A percentile compares a stretch with the other conserved stretches of the same genome.
phyloP scores from a whole-genome alignment of 2,888 invertebrate genomes.

The Lepeophtheirus nordmannii region DNA sequence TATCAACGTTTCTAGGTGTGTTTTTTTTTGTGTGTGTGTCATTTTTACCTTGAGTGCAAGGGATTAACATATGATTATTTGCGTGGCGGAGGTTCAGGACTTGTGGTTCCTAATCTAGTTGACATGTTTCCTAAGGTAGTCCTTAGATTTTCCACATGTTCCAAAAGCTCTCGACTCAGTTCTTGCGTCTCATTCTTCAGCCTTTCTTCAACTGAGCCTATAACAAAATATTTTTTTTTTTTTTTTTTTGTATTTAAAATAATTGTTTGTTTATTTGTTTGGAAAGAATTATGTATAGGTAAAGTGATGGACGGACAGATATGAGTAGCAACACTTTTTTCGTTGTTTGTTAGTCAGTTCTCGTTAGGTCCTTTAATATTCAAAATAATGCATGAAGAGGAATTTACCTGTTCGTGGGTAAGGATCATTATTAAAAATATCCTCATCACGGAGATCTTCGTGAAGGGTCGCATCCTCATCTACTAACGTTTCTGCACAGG shows the following conservation, averaged over 20 bases:
- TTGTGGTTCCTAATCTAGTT: conserved; percentile 15
- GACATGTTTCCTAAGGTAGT: conserved; percentile 21
- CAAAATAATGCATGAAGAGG: no score
- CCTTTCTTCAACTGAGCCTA: conserved; percentile 8
- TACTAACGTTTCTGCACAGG: conserved; percentile 10
- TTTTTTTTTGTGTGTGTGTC: no score
- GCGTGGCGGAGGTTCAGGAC: conserved; percentile 7
- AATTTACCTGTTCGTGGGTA: neutral
- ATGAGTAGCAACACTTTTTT: neutral
- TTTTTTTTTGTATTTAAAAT: no score
- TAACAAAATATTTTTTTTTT: neutral
- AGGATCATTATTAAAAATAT: neutral
- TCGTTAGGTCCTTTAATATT: neutral
- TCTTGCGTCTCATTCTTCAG: conserved; percentile 19
- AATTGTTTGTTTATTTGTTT: neutral
- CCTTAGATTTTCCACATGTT: conserved; percentile 21
- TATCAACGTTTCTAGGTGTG: no score
- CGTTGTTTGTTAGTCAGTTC: neutral
- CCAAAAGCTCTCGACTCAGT: conserved; percentile 19
- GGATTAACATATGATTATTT: neutral
- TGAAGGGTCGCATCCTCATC: conserved; percentile 6
- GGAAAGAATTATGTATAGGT: neutral
- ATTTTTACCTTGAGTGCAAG: neutral
- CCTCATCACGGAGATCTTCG: conserved; percentile 11
- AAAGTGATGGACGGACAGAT: neutral